Evolutionary conservation across 2,888 invertebrate genomes (phyloP).

Genomic region (Eilema griseolum): DNA sequence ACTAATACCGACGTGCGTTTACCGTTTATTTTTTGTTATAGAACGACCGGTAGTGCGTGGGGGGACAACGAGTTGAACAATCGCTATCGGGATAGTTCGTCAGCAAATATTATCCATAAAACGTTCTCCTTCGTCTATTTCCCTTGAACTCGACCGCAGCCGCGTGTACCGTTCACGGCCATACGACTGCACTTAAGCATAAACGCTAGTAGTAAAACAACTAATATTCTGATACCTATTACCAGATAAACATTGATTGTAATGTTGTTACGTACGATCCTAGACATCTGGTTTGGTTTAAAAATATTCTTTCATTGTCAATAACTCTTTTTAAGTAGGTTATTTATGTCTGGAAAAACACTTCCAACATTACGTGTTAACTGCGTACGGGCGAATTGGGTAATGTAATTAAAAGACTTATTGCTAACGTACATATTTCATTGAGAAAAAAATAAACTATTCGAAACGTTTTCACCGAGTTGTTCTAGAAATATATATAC

Average conservation of each 20-base stretch:
- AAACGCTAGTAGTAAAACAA: slow-evolving; percentile 35
- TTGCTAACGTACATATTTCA: slow-evolving; percentile 13
- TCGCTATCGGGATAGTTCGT: slow-evolving; percentile 38
- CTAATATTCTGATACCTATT: slow-evolving; percentile 38
- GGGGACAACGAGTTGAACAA: slow-evolving; percentile 22
- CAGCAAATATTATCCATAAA: slow-evolving; percentile 45
- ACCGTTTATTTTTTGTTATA: slow-evolving; percentile 23
- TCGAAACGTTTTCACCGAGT: neutral
- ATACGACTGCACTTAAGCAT: slow-evolving; percentile 32
- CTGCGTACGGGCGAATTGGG: neutral
- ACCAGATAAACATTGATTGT: slow-evolving; percentile 16
- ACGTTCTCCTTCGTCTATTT: slow-evolving; percentile 48
- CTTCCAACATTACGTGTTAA: slow-evolving; percentile 10
- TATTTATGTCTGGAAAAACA: slow-evolving; percentile 9
- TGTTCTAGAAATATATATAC: neutral
- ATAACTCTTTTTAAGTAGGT: slow-evolving; percentile 12
- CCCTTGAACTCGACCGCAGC: slow-evolving; percentile 65
- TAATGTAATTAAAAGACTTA: slow-evolving; percentile 15
- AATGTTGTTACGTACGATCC: slow-evolving; percentile 1
- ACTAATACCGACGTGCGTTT: slow-evolving; percentile 44
- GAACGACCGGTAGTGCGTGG: slow-evolving; percentile 26
- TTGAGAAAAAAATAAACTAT: slow-evolving; percentile 13
- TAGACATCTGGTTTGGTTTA: slow-evolving; percentile 9
- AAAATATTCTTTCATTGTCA: neutral
- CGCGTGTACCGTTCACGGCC: slow-evolving; percentile 52